Conservation (phyloP, 2,113 vertebrate genomes). For the Alligator mississippiensis region DNA sequence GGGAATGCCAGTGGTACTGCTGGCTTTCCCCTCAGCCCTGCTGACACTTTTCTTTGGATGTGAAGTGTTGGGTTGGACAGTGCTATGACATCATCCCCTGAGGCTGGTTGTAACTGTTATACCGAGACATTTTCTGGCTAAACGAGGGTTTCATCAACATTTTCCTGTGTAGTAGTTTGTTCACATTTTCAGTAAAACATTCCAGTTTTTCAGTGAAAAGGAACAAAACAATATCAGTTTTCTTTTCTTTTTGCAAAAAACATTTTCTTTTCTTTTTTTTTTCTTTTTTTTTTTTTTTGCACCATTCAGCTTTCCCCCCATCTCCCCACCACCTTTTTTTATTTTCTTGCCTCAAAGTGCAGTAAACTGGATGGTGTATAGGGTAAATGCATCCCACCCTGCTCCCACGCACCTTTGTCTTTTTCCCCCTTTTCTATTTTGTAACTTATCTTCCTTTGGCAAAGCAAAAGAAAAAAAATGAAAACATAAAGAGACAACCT, state of each 20-base stretch:
- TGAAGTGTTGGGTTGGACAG: background rate
- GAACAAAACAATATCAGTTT: background rate
- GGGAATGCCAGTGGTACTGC: background rate
- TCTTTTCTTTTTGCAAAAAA: background rate
- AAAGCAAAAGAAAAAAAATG: background rate
- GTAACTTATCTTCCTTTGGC: background rate
- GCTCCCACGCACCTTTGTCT: background rate
- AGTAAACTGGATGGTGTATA: background rate
- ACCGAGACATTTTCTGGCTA: background rate
- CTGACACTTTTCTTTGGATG: background rate
- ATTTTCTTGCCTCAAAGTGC: background rate
- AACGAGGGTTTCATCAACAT: background rate
- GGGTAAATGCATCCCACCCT: background rate
- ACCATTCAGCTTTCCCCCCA: background rate
- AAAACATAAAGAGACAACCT: background rate
- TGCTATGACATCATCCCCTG: background rate
- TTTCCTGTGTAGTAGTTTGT: background rate
- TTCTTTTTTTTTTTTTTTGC: background rate
- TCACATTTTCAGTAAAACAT: background rate
- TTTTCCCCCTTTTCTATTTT: background rate
- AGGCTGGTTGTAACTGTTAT: background rate
- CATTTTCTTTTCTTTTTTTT: background rate
- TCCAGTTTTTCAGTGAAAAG: accelerated
- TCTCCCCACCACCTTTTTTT: background rate
- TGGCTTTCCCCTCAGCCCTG: background rate